Conservation (phyloP, 2,888 invertebrate genomes). For the Incurvaria masculella region DNA sequence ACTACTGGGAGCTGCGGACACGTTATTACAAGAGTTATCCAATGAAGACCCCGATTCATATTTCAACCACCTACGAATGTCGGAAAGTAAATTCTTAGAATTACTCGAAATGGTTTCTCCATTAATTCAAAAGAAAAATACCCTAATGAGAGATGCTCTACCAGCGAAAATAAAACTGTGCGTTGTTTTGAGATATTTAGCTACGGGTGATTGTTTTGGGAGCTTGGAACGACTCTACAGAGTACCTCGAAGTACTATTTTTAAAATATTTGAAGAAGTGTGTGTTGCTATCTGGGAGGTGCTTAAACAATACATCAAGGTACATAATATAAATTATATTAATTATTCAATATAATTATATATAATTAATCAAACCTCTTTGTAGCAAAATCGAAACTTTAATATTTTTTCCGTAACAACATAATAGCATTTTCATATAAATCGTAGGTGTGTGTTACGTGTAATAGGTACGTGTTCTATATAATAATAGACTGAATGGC, state of each 20-base stretch:
- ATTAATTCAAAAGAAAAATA: slow-evolving; percentile 6
- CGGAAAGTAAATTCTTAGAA: slow-evolving; percentile 14
- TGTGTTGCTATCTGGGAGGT: slow-evolving; percentile 14
- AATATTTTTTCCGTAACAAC: too few relatives aligned
- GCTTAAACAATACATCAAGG: slow-evolving; percentile 12
- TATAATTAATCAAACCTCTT: too few relatives aligned
- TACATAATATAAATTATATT: not conserved
- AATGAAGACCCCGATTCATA: slow-evolving; percentile 15
- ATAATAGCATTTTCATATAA: too few relatives aligned
- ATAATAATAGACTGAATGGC: too few relatives aligned
- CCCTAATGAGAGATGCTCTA: slow-evolving; percentile 12
- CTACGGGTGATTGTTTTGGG: slow-evolving; percentile 10
- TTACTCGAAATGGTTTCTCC: slow-evolving; percentile 12
- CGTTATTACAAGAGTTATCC: slow-evolving; percentile 13
- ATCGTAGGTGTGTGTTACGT: too few relatives aligned
- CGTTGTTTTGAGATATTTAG: slow-evolving; percentile 11
- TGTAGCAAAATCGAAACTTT: too few relatives aligned
- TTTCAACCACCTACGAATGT: slow-evolving; percentile 11
- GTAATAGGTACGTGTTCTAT: too few relatives aligned
- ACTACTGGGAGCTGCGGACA: slow-evolving; percentile 14
- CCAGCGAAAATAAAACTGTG: slow-evolving; percentile 13
- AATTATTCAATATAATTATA: too few relatives aligned
- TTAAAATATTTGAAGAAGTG: slow-evolving; percentile 13
- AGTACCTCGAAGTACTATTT: slow-evolving; percentile 14
- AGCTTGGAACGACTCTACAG: slow-evolving; percentile 7